A percentile compares a stretch with the other conserved stretches of the same genome.
These are phyloP conservation scores for Grus americana DNA, from an alignment of 2,113 vertebrate species.

Conservation along the genomic window DNA sequence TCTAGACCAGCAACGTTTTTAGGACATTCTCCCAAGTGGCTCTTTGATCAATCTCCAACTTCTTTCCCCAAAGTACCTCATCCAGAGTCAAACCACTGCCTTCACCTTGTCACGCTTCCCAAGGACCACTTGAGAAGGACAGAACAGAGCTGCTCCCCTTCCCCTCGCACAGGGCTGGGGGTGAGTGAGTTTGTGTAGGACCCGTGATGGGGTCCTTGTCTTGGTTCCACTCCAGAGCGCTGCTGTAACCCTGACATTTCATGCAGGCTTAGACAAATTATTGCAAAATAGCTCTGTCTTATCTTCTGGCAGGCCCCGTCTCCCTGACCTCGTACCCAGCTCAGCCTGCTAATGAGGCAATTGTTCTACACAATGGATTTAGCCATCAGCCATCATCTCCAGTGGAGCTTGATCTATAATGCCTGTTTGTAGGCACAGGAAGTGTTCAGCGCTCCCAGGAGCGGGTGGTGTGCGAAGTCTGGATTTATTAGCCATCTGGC, in stretches of 20 bases:
- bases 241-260: not conserved
- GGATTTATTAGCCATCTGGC: slow-evolving; percentile 9
- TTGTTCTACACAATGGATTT: not conserved
- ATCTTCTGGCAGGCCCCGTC: not conserved
- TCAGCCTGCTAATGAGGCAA: not conserved
- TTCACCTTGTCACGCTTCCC: not conserved
- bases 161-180: not conserved
- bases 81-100: not conserved
- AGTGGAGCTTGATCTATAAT: not conserved
- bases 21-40: not conserved
- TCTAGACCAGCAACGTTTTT: not conserved
- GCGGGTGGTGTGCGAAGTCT: not conserved
- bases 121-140: not conserved
- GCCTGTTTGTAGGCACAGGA: not conserved
- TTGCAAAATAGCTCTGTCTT: not conserved
- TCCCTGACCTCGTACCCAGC: not conserved
- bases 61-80: not conserved
- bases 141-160: not conserved
- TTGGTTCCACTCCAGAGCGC: not conserved
- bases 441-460: not conserved
- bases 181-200: not conserved
- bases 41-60: not conserved
- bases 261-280: not conserved
- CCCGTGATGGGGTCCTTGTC: not conserved
- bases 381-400: not conserved